These are phyloP conservation scores for Arenicola marina DNA, from an alignment of 2,888 invertebrate species.

Conservation along the genomic window DNA sequence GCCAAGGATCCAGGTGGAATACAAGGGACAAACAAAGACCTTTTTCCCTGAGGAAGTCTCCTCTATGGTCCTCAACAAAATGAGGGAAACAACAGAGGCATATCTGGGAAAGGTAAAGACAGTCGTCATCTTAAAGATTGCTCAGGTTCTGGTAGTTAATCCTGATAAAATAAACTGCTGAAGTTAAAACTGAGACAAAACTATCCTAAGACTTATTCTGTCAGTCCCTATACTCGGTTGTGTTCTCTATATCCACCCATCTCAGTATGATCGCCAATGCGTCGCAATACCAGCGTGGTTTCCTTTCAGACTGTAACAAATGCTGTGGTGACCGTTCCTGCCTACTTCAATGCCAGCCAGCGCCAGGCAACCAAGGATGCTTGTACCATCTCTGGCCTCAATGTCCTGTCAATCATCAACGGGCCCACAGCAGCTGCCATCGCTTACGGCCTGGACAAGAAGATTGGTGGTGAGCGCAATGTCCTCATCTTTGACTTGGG, in stretches of 20 bases:
- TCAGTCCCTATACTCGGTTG: too few relatives aligned
- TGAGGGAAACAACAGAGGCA: conserved; percentile 73
- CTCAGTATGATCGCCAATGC: too few relatives aligned
- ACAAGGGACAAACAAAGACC: conserved; percentile 85
- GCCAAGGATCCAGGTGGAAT: conserved; percentile 64
- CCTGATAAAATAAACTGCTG: too few relatives aligned
- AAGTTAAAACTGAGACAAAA: too few relatives aligned
- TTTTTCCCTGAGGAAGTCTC: conserved; percentile 92
- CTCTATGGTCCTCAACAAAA: conserved; percentile 89
- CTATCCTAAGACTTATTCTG: too few relatives aligned
- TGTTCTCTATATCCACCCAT: too few relatives aligned
- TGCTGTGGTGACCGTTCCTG: conserved; percentile 62
- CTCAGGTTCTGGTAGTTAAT: too few relatives aligned
- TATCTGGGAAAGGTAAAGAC: conserved; percentile 66
- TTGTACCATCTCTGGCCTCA: conserved; percentile 80
- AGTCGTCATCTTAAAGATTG: too few relatives aligned
- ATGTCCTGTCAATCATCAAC: conserved; percentile 78
- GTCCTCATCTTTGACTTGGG: conserved; percentile 71
- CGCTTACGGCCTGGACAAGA: conserved; percentile 66
- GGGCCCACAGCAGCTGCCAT: conserved; percentile 76
- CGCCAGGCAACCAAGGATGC: conserved; percentile 80
- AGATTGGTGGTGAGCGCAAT: conserved; percentile 64
- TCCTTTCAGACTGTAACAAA: conserved; percentile 51
- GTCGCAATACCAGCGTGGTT: too few relatives aligned
- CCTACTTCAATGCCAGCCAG: conserved; percentile 61